A percentile compares a stretch with the other conserved stretches of the same genome.
phyloP scores from a whole-genome alignment of 2,797 vertebrate genomes.

The Pseudopleuronectes americanus region DNA sequence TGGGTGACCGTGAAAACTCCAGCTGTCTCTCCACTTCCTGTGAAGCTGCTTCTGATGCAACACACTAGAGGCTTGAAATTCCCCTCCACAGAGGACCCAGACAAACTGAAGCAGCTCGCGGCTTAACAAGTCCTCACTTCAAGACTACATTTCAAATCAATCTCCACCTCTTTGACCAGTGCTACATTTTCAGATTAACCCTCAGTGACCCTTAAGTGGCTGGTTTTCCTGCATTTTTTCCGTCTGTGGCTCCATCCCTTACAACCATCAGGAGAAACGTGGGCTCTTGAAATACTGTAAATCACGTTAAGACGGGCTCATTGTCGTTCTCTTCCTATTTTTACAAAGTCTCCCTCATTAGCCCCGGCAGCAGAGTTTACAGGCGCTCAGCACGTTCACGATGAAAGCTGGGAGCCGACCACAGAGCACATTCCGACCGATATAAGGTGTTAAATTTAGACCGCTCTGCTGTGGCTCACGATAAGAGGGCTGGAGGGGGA shows the following conservation, averaged over 20 bases:
- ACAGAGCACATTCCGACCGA: slow-evolving; percentile 79
- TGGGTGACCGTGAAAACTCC: slow-evolving; percentile 1
- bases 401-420: slow-evolving; percentile 72
- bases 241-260: slow-evolving; percentile 3
- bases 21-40: not conserved
- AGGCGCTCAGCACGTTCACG: slow-evolving; percentile 50
- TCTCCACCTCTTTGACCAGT: slow-evolving; percentile 37
- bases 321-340: slow-evolving; percentile 75
- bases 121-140: slow-evolving; percentile 36
- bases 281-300: slow-evolving; percentile 50
- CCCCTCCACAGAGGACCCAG: slow-evolving; percentile 21
- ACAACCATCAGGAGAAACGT: slow-evolving; percentile 25
- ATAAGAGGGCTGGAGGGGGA: slow-evolving; percentile 70
- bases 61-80: not conserved
- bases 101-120: slow-evolving; percentile 33
- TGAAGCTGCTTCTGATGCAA: not conserved
- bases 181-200: slow-evolving; percentile 44
- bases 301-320: slow-evolving; percentile 66
- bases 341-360: slow-evolving; percentile 61
- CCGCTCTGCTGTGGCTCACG: slow-evolving; percentile 71
- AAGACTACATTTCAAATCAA: slow-evolving; percentile 2
- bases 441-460: slow-evolving; percentile 85
- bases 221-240: slow-evolving; percentile 34
- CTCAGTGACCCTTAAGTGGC: slow-evolving; percentile 24
- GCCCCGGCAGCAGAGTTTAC: slow-evolving; percentile 57